These are phyloP conservation scores for Mionectes olivaceus DNA, from an alignment of 2,797 vertebrate species.

Conservation along the genomic window DNA sequence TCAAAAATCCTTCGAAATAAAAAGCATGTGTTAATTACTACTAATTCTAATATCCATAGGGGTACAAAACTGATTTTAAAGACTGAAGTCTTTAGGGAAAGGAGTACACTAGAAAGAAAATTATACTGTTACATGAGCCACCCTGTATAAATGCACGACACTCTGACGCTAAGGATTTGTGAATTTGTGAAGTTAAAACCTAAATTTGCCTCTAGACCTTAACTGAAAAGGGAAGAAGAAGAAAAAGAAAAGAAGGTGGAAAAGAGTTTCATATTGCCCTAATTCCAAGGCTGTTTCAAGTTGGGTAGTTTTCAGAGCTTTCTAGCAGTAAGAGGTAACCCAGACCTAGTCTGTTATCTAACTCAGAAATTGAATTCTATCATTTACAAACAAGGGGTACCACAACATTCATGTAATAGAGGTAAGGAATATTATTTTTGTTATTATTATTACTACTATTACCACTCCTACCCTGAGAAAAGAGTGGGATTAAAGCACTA, in stretches of 20 bases:
- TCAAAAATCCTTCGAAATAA: not conserved
- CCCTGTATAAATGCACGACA: not conserved
- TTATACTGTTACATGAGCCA: not conserved
- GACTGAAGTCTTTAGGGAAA: not conserved
- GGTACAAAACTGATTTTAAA: not conserved
- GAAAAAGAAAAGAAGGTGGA: rapidly evolving
- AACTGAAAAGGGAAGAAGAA: not conserved
- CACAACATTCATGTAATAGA: rapidly evolving
- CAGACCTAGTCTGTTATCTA: not conserved
- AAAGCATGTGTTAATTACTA: not conserved
- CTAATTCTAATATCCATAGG: not conserved
- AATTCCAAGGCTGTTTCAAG: not conserved
- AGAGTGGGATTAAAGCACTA: not conserved
- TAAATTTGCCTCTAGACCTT: not conserved
- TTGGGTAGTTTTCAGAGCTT: not conserved
- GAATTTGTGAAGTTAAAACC: not conserved
- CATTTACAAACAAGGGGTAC: not conserved
- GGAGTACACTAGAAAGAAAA: not conserved
- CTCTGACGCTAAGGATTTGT: not conserved
- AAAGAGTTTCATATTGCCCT: not conserved
- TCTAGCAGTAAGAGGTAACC: not conserved
- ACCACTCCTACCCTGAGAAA: not conserved
- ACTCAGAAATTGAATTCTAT: not conserved
- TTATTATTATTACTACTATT: not conserved
- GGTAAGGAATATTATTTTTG: not conserved